Percentiles rank a stretch among this genome's conserved stretches.
Evolutionary conservation across 2,797 vertebrate species (phyloP).

Genomic region (Synaphobranchus kaupii): DNA sequence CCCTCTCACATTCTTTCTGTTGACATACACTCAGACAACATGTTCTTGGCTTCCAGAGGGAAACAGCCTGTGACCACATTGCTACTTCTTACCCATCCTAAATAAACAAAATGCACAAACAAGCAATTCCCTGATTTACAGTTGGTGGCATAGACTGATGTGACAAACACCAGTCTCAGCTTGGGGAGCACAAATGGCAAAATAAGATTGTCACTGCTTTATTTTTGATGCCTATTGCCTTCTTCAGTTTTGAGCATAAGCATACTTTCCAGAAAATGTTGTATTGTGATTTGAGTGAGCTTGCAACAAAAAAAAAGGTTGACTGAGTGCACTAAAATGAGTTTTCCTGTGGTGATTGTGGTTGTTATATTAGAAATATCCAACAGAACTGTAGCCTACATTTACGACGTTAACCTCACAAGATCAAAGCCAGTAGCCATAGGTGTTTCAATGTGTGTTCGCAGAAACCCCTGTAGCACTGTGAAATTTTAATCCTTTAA

Average conservation of each 20-base stretch:
- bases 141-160: neutral
- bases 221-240: neutral
- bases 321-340: neutral
- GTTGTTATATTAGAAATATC: neutral
- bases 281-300: neutral
- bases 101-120: slow-evolving; percentile 17
- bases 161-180: neutral
- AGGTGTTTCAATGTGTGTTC: slow-evolving; percentile 1
- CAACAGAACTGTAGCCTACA: neutral
- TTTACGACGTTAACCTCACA: neutral
- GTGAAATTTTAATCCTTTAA: slow-evolving; percentile 11
- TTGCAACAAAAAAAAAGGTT: neutral
- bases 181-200: neutral
- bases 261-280: neutral
- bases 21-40: neutral
- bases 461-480: neutral
- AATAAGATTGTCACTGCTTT: neutral
- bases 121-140: slow-evolving; percentile 20
- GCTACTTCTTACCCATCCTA: slow-evolving; percentile 2
- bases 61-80: neutral
- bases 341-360: slow-evolving; percentile 16
- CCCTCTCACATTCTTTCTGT: slow-evolving; percentile 12
- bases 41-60: neutral
- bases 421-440: neutral
- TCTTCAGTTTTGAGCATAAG: neutral